Evolutionary conservation across 2,797 vertebrate species (phyloP).

Genomic region (Sebastes itinus): DNA sequence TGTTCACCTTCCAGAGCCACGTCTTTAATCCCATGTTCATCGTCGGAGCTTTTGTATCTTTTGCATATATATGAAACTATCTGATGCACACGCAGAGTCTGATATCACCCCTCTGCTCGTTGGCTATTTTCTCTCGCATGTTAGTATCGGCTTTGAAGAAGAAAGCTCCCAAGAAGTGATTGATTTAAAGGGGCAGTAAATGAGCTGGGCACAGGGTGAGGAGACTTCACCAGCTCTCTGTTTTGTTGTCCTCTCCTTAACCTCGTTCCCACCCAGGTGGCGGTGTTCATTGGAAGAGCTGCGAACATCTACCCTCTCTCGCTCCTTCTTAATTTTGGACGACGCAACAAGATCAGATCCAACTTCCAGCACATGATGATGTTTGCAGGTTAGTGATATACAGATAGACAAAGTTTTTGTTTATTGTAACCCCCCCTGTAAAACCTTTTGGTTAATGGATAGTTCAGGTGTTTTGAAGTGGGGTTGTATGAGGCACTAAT

Average conservation of each 20-base stretch:
- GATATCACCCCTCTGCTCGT: not conserved
- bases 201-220: not conserved
- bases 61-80: constrained; percentile 38
- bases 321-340: constrained; percentile 94
- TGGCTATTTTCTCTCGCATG: not conserved
- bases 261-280: constrained; percentile 81
- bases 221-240: not conserved
- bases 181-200: not conserved
- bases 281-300: constrained; percentile 95
- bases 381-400: constrained; percentile 89
- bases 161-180: not conserved
- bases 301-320: constrained; percentile 98
- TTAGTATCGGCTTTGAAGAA: not conserved
- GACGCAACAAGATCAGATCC: constrained; percentile 93
- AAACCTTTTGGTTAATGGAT: not conserved
- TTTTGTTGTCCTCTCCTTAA: constrained; percentile 65
- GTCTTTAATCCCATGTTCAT: constrained; percentile 95
- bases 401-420: not conserved
- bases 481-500: too few relatives aligned
- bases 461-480: too few relatives aligned
- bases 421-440: not conserved
- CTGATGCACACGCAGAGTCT: not conserved
- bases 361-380: constrained; percentile 99
- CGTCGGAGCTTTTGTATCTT: constrained; percentile 97
- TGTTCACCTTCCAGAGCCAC: constrained; percentile 98